Evolutionary conservation across 2,888 invertebrate genomes (phyloP).

Genomic region (Merodon equestris): DNA sequence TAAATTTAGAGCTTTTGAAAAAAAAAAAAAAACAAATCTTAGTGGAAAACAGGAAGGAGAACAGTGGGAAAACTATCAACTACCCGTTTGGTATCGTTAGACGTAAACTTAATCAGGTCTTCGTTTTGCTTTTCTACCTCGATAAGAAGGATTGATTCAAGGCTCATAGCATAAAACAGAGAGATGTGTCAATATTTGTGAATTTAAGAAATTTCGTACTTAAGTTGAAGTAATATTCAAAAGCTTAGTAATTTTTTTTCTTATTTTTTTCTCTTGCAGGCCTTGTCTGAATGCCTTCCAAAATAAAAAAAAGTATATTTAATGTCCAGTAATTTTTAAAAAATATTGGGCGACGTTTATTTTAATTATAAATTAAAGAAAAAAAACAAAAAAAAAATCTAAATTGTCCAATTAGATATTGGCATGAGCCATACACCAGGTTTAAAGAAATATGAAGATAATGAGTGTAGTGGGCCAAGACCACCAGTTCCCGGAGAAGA

Average conservation of each 20-base stretch:
- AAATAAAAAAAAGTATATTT: slow-evolving; percentile 72
- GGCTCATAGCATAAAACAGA: too few species aligned
- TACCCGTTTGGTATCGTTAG: too few species aligned
- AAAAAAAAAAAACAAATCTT: too few species aligned
- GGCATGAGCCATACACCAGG: slow-evolving; percentile 79
- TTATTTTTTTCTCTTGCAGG: slow-evolving; percentile 73
- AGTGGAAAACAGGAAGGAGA: too few species aligned
- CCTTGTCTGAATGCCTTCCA: slow-evolving; percentile 79
- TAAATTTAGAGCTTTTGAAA: too few species aligned
- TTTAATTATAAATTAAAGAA: slow-evolving; percentile 71
- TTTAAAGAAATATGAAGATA: slow-evolving; percentile 78
- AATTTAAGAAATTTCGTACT: too few species aligned
- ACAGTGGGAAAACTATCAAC: too few species aligned
- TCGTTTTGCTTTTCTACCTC: too few species aligned
- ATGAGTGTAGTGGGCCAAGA: slow-evolving; percentile 83
- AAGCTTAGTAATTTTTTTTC: neutral
- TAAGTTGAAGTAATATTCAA: neutral
- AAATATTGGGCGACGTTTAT: slow-evolving; percentile 76
- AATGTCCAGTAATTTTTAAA: slow-evolving; percentile 76
- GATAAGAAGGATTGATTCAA: too few species aligned
- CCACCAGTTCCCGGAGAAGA: slow-evolving; percentile 90
- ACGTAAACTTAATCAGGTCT: too few species aligned
- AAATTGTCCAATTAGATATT: slow-evolving; percentile 69
- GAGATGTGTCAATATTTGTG: too few species aligned
- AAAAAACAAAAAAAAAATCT: slow-evolving; percentile 52